Base-by-base conservation (phyloP, 2,113 vertebrate species). In the Isichthys henryi region DNA sequence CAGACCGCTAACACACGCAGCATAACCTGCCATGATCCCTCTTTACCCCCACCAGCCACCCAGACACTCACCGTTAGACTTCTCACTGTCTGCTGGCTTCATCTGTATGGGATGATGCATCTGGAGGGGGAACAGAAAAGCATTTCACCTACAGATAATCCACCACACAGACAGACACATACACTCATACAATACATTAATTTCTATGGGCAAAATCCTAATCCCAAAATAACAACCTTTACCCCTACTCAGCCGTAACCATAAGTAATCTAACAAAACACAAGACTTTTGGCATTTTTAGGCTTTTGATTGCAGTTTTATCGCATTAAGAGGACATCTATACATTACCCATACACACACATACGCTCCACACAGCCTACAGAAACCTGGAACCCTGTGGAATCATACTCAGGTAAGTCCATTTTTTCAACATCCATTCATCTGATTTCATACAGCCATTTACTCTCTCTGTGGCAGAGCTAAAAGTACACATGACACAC, bases 21-120 rank as follows among this genome's bases (percentile, higher is more conserved):
- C 66, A 35, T 3, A 74, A 4, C 2, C 1, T 4, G 27, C 31
- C 66, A 35, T 35, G 8, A 74, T 15, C 66, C 27, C 8, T 74
- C 27, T 15, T 9, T 10, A 1, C 27, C 66, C 66, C 66, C 27
- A 1, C 23, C 35, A 2, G 10, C 19, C 53, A 39, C 35, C 23
- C 17, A 45, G 31, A 62, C 52, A 70, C 98, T 93, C 96, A 99
- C 98, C 98, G 91, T 99, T 99, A 92, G 98, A 99, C 95, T 99
- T 99, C 97, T 99, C 98, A 93, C 98, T 99, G 93, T 99, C 98
- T 95, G 98, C 98, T 23, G 98, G 98, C 95, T 99, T 99, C 98
- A 99, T 99, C 96, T 99, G 98, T 96, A 99, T 99, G 92, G 98
- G 98, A 97, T 99, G 98, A 97, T 99, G 98, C 98, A 99, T 99